Conservation (phyloP, 2,797 vertebrate genomes). For the Tragelaphus oryx region DNA sequence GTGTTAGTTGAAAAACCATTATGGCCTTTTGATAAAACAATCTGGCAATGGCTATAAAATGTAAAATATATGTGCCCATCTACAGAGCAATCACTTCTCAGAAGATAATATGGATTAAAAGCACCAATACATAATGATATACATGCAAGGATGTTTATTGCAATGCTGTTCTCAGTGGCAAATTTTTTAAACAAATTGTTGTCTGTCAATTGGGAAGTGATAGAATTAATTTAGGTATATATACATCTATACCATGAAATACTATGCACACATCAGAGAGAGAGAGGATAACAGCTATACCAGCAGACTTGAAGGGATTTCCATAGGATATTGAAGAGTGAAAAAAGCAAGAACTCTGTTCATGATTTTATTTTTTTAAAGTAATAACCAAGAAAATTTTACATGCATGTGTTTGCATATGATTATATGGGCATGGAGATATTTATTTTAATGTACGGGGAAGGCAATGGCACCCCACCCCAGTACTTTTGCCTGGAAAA, state of each 20-base stretch:
- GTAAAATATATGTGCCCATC: not conserved
- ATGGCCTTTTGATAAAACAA: conserved; percentile 19
- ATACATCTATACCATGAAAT: not conserved
- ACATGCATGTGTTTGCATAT: not conserved
- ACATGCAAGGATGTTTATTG: not conserved
- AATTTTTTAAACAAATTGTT: not conserved
- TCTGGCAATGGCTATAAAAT: not conserved
- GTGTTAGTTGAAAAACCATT: not conserved
- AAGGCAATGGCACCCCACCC: no score
- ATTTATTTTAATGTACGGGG: not conserved
- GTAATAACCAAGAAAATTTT: not conserved
- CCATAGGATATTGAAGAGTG: not conserved
- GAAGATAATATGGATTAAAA: not conserved
- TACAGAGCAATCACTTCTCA: not conserved
- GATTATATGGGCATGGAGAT: not conserved
- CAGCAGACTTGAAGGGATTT: not conserved
- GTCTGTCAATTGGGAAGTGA: not conserved
- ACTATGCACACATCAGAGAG: not conserved
- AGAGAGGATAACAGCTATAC: not conserved
- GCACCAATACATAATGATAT: not conserved
- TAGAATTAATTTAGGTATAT: not conserved
- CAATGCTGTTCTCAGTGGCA: not conserved
- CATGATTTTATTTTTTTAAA: not conserved
- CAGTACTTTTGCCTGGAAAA: no score
- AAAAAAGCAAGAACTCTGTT: not conserved